A percentile compares a stretch with the other conserved stretches of the same genome.
Conservation (phyloP, 2,797 vertebrate species). For the Clamator glandarius region DNA sequence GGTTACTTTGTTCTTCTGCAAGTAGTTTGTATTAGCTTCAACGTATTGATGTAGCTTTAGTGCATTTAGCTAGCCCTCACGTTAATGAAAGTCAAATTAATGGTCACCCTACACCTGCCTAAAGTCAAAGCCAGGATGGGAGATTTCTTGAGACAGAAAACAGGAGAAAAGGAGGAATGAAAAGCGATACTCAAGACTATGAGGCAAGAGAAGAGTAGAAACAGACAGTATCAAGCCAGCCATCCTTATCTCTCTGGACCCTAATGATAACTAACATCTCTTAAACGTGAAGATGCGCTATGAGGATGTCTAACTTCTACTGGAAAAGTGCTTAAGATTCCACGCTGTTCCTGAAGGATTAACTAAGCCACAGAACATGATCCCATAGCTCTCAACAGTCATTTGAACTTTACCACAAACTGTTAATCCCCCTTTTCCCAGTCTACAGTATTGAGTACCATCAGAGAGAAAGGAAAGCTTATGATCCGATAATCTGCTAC, state of each 20-base stretch:
- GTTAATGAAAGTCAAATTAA: constrained; percentile 5
- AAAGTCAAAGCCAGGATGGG: neutral
- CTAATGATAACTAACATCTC: neutral
- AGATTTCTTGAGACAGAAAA: neutral
- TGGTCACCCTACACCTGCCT: neutral
- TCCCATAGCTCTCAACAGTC: neutral
- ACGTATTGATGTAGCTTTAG: neutral
- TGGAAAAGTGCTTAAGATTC: neutral
- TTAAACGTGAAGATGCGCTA: neutral
- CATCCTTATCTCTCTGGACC: neutral
- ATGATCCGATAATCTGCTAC: neutral
- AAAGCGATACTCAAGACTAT: neutral
- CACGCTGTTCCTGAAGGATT: neutral
- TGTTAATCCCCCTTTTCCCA: neutral
- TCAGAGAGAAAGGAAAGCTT: neutral
- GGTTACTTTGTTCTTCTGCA: constrained; percentile 39
- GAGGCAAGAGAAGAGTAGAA: neutral
- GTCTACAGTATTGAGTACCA: neutral
- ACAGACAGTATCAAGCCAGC: neutral
- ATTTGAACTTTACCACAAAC: neutral
- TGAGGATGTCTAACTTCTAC: neutral
- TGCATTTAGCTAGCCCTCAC: neutral
- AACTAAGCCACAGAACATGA: neutral
- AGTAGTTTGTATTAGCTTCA: constrained; percentile 37
- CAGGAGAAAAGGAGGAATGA: neutral